Evolutionary conservation across 30 jellyfish, hydroid and myxozoan genomes (phyloP).

Genomic region (Chrysaora quinquecirrha): DNA sequence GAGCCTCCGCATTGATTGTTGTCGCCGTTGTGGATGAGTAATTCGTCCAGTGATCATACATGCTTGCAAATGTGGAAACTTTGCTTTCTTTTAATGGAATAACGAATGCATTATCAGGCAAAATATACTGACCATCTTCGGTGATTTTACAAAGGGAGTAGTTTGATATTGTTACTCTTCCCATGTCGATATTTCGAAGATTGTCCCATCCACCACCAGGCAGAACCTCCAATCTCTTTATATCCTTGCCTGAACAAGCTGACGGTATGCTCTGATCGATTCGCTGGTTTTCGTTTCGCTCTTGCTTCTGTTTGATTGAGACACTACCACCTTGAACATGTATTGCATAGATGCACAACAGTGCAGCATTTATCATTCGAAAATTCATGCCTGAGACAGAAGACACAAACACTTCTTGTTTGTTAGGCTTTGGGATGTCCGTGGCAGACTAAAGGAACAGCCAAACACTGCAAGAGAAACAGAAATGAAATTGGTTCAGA

Average conservation of each 20-base stretch:
- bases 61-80: slow-evolving; percentile 59
- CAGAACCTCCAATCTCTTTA: slow-evolving; percentile 71
- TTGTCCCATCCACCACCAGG: slow-evolving; percentile 93
- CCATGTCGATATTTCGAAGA: slow-evolving; percentile 84
- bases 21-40: slow-evolving; percentile 73
- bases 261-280: too few species aligned
- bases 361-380: too few species aligned
- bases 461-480: too few species aligned
- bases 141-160: slow-evolving; percentile 55
- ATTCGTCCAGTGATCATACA: slow-evolving; percentile 76
- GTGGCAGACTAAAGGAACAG: too few species aligned
- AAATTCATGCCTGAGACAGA: too few species aligned
- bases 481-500: too few species aligned
- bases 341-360: too few species aligned
- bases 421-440: too few species aligned
- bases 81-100: slow-evolving; percentile 70
- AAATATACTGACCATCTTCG: slow-evolving; percentile 71
- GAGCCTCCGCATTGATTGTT: slow-evolving; percentile 74
- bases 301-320: too few species aligned
- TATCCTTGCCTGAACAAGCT: slow-evolving; percentile 26
- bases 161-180: slow-evolving; percentile 40
- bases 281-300: too few species aligned
- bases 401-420: too few species aligned
- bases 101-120: slow-evolving; percentile 72
- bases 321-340: too few species aligned